These are phyloP conservation scores for Neodiprion pinetum DNA, from an alignment of 1,140 invertebrate genomes.

Conservation along the genomic window DNA sequence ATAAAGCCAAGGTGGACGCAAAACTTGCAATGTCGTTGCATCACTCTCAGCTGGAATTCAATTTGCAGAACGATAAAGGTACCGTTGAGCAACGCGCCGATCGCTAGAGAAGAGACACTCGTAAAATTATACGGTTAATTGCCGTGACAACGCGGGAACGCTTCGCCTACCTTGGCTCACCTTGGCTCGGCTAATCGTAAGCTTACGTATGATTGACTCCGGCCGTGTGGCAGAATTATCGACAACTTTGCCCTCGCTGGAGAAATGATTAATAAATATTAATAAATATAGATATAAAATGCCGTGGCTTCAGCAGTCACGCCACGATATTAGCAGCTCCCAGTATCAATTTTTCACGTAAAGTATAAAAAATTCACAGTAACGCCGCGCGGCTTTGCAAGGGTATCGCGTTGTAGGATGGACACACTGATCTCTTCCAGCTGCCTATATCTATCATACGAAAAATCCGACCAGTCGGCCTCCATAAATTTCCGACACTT, in stretches of 20 bases:
- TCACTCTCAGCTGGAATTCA: conserved; percentile 31
- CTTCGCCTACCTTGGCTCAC: conserved; percentile 3
- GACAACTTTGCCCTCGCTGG: neutral
- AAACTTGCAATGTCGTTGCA: conserved; percentile 6
- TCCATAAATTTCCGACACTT: neutral
- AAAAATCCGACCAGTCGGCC: too few relatives aligned
- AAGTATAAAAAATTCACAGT: too few relatives aligned
- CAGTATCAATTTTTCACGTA: neutral
- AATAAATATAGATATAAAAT: neutral
- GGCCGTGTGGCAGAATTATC: neutral
- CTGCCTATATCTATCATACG: too few relatives aligned
- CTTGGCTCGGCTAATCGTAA: neutral
- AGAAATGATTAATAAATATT: conserved; percentile 8
- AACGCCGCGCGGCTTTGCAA: too few relatives aligned
- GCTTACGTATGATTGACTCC: neutral
- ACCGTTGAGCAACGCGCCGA: conserved; percentile 15
- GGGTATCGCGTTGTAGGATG: too few relatives aligned
- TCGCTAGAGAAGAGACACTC: conserved; percentile 14
- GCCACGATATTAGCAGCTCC: neutral
- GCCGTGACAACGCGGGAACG: conserved; percentile 10
- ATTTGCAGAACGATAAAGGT: conserved; percentile 28
- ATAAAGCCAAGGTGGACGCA: conserved; percentile 19
- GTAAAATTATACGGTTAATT: conserved; percentile 19
- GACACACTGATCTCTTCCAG: too few relatives aligned
- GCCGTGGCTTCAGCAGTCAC: neutral